Percentiles rank a stretch among this genome's conserved stretches.
Conservation (phyloP, 1,140 invertebrate species). For the Ephestia elutella region DNA sequence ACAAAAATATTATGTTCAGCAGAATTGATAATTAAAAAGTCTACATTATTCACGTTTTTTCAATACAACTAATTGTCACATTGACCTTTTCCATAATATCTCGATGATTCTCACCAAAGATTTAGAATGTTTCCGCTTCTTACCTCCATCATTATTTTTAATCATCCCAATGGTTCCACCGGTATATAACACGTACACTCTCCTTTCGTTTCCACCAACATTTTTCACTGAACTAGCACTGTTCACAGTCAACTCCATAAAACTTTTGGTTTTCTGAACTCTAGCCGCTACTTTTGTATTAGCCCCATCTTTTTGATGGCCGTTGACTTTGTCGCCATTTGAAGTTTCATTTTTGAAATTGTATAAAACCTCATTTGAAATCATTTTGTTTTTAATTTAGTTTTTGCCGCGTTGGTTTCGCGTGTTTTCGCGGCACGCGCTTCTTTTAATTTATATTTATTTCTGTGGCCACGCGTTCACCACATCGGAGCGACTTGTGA, state of each 20-base stretch:
- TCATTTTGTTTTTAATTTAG: background rate
- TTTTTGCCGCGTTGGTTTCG: background rate
- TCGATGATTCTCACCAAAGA: too few relatives aligned
- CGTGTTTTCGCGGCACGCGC: background rate
- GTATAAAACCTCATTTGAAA: background rate
- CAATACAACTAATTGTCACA: too few relatives aligned
- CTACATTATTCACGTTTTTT: too few relatives aligned
- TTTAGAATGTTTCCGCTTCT: slow-evolving; percentile 23
- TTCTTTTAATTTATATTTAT: too few relatives aligned
- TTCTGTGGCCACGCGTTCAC: background rate
- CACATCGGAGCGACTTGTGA: background rate
- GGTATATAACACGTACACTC: slow-evolving; percentile 87
- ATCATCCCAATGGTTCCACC: slow-evolving; percentile 94
- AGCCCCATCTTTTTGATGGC: slow-evolving; percentile 3
- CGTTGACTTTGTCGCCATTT: slow-evolving; percentile 18
- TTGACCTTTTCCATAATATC: too few relatives aligned
- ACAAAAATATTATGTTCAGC: too few relatives aligned
- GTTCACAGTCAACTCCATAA: slow-evolving; percentile 32
- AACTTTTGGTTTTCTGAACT: slow-evolving; percentile 46
- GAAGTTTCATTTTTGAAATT: slow-evolving; percentile 8
- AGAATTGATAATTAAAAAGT: too few relatives aligned
- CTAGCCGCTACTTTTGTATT: slow-evolving; percentile 37
- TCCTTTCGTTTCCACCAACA: slow-evolving; percentile 61
- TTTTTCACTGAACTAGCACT: slow-evolving; percentile 32
- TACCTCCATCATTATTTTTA: slow-evolving; percentile 82